Percentiles rank a stretch among this genome's conserved stretches.
These are phyloP conservation scores for Psittacula derbiana DNA, from an alignment of 2,797 vertebrate genomes.

Conservation along the genomic window DNA sequence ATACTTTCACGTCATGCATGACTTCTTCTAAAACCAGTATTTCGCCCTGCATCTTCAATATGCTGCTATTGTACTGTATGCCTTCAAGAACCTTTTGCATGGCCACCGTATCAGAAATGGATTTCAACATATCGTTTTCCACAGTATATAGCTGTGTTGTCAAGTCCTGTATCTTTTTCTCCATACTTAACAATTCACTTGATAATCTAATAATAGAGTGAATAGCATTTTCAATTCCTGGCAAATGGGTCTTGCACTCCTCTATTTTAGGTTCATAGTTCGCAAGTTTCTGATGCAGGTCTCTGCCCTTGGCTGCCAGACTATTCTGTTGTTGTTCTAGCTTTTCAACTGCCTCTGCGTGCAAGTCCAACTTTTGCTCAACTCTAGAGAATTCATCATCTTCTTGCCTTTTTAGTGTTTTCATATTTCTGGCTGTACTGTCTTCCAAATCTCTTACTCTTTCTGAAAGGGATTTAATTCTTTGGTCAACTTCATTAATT, in stretches of 20 bases:
- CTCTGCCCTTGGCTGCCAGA: conserved; percentile 72
- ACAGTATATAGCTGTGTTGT: conserved; percentile 81
- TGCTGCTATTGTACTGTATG: conserved; percentile 78
- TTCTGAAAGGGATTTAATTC: conserved; percentile 78
- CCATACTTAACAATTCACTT: conserved; percentile 78
- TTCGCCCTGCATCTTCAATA: conserved; percentile 79
- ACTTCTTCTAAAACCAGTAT: conserved; percentile 75
- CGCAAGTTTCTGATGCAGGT: conserved; percentile 77
- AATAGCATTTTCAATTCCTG: conserved; percentile 85
- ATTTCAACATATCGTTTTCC: conserved; percentile 87
- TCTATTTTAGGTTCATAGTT: conserved; percentile 80
- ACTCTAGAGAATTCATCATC: conserved; percentile 81
- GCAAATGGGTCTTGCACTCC: conserved; percentile 84
- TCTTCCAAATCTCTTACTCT: conserved; percentile 88
- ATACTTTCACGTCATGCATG: conserved; percentile 65
- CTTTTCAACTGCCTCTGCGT: conserved; percentile 77
- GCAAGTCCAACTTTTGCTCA: conserved; percentile 80
- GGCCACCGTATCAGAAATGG: conserved; percentile 77
- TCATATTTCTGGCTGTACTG: conserved; percentile 86
- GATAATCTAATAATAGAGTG: conserved; percentile 85
- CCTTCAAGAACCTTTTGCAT: conserved; percentile 82
- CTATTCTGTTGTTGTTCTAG: conserved; percentile 77
- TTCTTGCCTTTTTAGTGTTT: conserved; percentile 86
- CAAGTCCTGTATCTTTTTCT: conserved; percentile 85
- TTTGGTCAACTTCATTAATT: conserved; percentile 86